Base-by-base conservation (phyloP, 2,797 vertebrate species). In the Lepus townsendii region DNA sequence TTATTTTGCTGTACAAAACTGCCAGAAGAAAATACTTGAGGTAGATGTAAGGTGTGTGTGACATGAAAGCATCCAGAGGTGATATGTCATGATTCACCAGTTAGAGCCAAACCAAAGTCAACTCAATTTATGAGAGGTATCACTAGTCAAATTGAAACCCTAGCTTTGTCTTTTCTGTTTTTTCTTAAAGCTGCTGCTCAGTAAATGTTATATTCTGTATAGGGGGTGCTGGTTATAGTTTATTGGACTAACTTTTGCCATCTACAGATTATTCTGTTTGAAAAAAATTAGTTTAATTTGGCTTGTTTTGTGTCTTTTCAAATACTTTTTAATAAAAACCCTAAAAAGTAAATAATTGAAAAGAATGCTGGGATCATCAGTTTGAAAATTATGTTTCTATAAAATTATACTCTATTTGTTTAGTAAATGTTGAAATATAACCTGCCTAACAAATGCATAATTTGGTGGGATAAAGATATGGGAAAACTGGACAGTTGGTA, bases 261-360 rank as follows among this genome's bases (percentile, higher is more conserved):
- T 88, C 87, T 66, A 20, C 72, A 57, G 26, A 71, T 83, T 91
- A 63, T 91, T 83, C 92, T 91, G 88, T 72, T 68, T 82, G 77
- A 90, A 66, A 90, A 66, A 79, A 66, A 68, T 87, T 35, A 66
- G 12, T 91, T 93, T 80, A 69, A 82, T 90, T 95, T 95, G 90
- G 24, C 35, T 63, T 90, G 38, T 38, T 69, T 83, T 52, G 30
- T 94, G 2, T 91, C 76, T 65, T 94, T 20, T 95, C n/a, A 77
- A 87, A 91, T 90, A 47, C 26, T 80, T 93, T 71, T 92, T 42
- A 72, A 85, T 83, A 54, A 85, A 83, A 82, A 68, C 47, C 93
- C 62, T 88, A 42, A 65, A 89, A 95, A 69, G 14, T 91, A 77
- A 93, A 69, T 42, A 78, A 65, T 89, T 38, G 22, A 91, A 92